Percentiles rank a stretch among this genome's conserved stretches.
These are phyloP conservation scores for Drosophila paranaensis DNA, from an alignment of 2,888 invertebrate species.

Conservation along the genomic window DNA sequence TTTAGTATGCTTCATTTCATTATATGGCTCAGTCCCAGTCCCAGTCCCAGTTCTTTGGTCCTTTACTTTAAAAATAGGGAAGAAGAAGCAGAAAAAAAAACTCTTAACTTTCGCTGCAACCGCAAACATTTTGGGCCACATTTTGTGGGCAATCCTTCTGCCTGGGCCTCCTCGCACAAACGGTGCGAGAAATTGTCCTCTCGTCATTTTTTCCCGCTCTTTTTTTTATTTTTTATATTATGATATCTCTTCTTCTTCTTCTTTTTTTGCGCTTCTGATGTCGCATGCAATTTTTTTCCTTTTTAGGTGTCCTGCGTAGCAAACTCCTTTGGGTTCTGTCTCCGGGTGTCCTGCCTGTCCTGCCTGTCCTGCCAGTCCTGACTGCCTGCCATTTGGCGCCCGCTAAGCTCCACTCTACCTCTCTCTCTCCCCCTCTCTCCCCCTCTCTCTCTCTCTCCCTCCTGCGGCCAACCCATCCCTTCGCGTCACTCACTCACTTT, in stretches of 20 bases:
- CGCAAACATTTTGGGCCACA: constrained; percentile 75
- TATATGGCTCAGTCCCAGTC: constrained; percentile 50
- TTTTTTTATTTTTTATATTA: constrained; percentile 7
- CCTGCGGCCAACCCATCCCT: constrained; percentile 2
- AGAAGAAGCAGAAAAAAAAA: constrained; percentile 20
- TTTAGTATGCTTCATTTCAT: constrained; percentile 79
- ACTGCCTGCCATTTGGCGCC: constrained; percentile 50
- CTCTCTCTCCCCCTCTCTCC: background rate
- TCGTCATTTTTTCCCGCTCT: constrained; percentile 39
- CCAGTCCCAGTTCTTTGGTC: constrained; percentile 44
- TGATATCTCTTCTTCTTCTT: constrained; percentile 16
- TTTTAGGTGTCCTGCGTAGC: constrained; percentile 55
- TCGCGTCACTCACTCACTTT: constrained; percentile 74
- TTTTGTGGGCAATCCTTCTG: constrained; percentile 80
- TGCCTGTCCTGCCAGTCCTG: constrained; percentile 18
- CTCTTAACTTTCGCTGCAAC: constrained; percentile 79
- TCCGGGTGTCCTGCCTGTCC: constrained; percentile 20
- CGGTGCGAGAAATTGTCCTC: constrained; percentile 79
- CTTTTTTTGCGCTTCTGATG: constrained; percentile 71
- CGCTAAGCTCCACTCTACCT: constrained; percentile 44
- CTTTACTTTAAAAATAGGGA: constrained; percentile 49
- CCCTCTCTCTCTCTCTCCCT: background rate
- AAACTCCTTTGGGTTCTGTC: constrained; percentile 75
- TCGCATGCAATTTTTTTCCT: constrained; percentile 70
- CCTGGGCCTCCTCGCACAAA: constrained; percentile 55